Conservation (phyloP, 2,797 vertebrate genomes). For the Propithecus deckenii region DNA sequence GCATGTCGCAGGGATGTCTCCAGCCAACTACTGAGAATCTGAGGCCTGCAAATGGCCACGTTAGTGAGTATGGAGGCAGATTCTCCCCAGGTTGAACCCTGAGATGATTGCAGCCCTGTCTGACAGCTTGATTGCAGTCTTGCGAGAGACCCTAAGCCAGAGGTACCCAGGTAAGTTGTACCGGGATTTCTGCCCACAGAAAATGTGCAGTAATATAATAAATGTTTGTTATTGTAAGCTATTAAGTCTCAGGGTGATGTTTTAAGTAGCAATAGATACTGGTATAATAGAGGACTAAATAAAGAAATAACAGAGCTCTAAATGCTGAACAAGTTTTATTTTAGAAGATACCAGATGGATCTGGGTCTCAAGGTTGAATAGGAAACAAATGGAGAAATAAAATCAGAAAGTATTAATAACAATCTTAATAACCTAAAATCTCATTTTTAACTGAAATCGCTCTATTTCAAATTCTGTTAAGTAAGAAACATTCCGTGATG, state of each 20-base stretch:
- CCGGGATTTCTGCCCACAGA: not conserved
- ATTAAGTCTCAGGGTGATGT: not conserved
- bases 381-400: slow-evolving; percentile 27
- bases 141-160: not conserved
- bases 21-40: not conserved
- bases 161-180: not conserved
- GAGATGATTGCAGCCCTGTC: not conserved
- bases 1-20: not conserved
- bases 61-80: not conserved
- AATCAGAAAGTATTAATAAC: not conserved
- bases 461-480: slow-evolving; percentile 35
- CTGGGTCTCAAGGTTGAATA: not conserved
- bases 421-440: slow-evolving; percentile 8
- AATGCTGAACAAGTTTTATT: not conserved
- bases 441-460: slow-evolving; percentile 13
- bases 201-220: not conserved
- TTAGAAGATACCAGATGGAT: not conserved
- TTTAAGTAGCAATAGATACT: not conserved
- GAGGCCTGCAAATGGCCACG: not conserved
- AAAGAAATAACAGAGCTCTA: not conserved
- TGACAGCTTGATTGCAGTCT: not conserved
- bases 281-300: not conserved
- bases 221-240: not conserved
- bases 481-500: not conserved
- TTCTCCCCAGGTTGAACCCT: not conserved